Percentiles rank a stretch among this genome's conserved stretches.
These are phyloP conservation scores for Cynocephalus volans DNA, from an alignment of 2,113 vertebrate genomes.

Conservation along the genomic window DNA sequence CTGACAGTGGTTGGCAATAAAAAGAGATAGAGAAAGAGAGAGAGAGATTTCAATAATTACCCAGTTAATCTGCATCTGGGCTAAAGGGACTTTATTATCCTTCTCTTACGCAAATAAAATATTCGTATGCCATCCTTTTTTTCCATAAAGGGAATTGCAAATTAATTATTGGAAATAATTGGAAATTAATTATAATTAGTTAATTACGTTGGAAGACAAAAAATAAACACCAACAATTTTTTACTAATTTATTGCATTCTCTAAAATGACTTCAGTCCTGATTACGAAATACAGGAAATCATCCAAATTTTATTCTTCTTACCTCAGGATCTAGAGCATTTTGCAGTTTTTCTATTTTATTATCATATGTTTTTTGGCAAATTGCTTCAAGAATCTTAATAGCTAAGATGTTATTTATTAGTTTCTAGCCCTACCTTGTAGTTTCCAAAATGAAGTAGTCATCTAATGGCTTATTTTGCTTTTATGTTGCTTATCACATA, in stretches of 20 bases:
- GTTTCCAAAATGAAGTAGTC: neutral
- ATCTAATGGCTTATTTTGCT: neutral
- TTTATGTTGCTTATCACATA: neutral
- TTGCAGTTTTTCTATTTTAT: neutral
- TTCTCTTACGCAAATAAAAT: neutral
- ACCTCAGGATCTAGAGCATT: neutral
- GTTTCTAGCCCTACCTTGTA: neutral
- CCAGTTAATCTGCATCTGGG: neutral
- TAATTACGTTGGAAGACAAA: constrained; percentile 16
- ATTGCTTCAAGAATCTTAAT: neutral
- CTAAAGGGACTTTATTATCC: neutral
- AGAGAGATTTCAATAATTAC: neutral
- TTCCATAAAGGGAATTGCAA: neutral
- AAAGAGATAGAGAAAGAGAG: neutral
- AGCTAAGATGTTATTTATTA: neutral
- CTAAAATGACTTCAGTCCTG: neutral
- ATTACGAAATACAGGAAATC: neutral
- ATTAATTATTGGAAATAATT: too few species aligned
- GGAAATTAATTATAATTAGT: neutral
- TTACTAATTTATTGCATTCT: neutral
- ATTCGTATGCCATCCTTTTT: neutral
- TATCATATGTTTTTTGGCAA: neutral
- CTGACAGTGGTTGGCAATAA: neutral
- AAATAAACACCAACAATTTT: neutral
- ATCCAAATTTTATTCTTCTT: neutral